Conservation (phyloP, 2,797 vertebrate genomes). For the Falco peregrinus region DNA sequence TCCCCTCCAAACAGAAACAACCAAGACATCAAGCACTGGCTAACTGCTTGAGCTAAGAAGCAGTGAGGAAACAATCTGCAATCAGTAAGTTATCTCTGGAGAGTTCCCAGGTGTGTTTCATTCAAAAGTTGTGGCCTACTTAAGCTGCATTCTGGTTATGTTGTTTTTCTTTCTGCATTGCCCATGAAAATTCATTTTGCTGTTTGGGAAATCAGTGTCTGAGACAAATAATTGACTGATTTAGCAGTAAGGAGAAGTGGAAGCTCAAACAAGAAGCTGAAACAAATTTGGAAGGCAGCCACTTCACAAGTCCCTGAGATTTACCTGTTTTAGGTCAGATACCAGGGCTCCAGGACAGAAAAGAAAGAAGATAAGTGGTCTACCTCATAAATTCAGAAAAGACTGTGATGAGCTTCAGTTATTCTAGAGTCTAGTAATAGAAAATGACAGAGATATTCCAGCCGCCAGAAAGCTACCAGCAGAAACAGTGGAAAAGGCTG, state of each 20-base stretch:
- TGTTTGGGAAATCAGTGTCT: not conserved
- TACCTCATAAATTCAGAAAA: not conserved
- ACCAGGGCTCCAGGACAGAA: not conserved
- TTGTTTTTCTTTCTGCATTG: not conserved
- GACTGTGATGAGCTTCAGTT: not conserved
- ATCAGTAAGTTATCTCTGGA: not conserved
- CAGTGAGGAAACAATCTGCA: not conserved
- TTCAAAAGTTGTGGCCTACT: not conserved
- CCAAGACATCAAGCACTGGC: not conserved
- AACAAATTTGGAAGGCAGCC: not conserved
- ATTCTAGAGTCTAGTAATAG: not conserved
- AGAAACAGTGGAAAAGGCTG: not conserved
- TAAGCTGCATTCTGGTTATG: not conserved
- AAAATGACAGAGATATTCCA: not conserved
- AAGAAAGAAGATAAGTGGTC: not conserved
- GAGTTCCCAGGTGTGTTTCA: not conserved
- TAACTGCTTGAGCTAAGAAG: not conserved
- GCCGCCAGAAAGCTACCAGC: not conserved
- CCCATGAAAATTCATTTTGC: not conserved
- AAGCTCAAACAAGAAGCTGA: not conserved
- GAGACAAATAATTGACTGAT: not conserved
- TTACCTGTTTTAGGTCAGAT: not conserved
- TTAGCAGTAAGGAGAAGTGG: not conserved
- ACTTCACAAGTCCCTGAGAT: not conserved
- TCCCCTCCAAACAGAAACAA: not conserved